Evolutionary conservation across 2,888 invertebrate species (phyloP).

Genomic region (Leptothorax acervorum): DNA sequence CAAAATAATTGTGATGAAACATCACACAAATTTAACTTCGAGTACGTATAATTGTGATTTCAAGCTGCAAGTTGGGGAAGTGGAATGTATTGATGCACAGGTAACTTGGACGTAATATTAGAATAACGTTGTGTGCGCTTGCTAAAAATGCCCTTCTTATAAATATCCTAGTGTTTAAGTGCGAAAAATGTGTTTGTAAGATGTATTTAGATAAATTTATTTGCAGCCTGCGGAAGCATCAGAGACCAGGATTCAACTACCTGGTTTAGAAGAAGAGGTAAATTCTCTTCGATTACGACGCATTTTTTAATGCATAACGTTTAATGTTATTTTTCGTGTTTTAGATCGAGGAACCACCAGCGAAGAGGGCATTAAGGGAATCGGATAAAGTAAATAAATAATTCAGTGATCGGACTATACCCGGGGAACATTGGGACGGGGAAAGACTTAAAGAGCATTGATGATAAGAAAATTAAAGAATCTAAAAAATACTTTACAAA

Average conservation of each 20-base stretch:
- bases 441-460: conserved; percentile 76
- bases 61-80: conserved; percentile 88
- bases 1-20: not conserved
- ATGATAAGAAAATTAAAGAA: conserved; percentile 77
- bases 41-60: conserved; percentile 83
- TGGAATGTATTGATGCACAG: conserved; percentile 90
- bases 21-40: conserved; percentile 39
- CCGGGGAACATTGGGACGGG: conserved; percentile 68
- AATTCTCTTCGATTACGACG: conserved; percentile 52
- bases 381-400: conserved; percentile 84
- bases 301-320: not conserved
- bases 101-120: conserved; percentile 85
- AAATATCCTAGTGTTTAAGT: not conserved
- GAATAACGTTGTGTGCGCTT: conserved; percentile 31
- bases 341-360: conserved; percentile 84
- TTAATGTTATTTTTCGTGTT: conserved; percentile 34
- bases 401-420: conserved; percentile 78
- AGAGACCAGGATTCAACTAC: conserved; percentile 92
- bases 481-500: conserved; percentile 82
- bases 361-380: conserved; percentile 84
- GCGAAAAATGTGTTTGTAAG: not conserved
- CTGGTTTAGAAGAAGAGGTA: conserved; percentile 89
- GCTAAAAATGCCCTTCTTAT: not conserved
- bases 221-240: conserved; percentile 92
- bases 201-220: conserved; percentile 48